Conservation (phyloP, 2,888 invertebrate genomes). For the Ectropis crepuscularia region DNA sequence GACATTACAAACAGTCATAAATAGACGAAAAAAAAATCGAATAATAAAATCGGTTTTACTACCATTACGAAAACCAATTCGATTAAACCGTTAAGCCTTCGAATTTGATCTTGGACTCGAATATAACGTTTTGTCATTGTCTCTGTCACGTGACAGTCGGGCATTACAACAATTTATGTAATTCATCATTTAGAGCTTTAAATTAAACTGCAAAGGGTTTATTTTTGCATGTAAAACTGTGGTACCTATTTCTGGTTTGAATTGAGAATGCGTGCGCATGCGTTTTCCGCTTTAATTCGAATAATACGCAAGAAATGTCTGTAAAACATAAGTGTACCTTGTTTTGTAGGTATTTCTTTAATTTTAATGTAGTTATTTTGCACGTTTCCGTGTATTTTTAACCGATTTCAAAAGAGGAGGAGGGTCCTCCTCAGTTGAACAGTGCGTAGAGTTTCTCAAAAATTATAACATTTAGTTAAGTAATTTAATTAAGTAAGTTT, state of each 20-base stretch:
- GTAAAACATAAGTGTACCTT: too few species aligned
- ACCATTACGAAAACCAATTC: conserved; percentile 35
- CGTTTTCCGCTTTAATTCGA: conserved; percentile 23
- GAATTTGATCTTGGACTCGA: conserved; percentile 59
- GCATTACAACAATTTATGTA: conserved; percentile 14
- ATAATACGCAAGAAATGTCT: not conserved
- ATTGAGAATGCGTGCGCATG: conserved; percentile 31
- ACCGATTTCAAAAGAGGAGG: too few species aligned
- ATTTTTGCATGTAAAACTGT: not conserved
- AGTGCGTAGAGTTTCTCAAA: too few species aligned
- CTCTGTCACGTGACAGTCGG: conserved; percentile 42
- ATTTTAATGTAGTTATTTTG: not conserved
- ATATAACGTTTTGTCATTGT: conserved; percentile 45
- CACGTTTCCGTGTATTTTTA: too few species aligned
- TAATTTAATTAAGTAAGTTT: too few species aligned
- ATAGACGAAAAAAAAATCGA: not conserved
- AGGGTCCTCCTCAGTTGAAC: too few species aligned
- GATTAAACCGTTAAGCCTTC: conserved; percentile 48
- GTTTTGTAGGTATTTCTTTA: not conserved
- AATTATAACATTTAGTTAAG: too few species aligned
- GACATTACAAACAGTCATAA: too few species aligned
- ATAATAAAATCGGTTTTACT: conserved; percentile 26
- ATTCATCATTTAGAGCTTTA: conserved; percentile 13
- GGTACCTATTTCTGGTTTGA: conserved; percentile 17
- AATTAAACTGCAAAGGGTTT: not conserved